Conservation (phyloP, 2,797 vertebrate species). For the Cichlasoma orientale region DNA sequence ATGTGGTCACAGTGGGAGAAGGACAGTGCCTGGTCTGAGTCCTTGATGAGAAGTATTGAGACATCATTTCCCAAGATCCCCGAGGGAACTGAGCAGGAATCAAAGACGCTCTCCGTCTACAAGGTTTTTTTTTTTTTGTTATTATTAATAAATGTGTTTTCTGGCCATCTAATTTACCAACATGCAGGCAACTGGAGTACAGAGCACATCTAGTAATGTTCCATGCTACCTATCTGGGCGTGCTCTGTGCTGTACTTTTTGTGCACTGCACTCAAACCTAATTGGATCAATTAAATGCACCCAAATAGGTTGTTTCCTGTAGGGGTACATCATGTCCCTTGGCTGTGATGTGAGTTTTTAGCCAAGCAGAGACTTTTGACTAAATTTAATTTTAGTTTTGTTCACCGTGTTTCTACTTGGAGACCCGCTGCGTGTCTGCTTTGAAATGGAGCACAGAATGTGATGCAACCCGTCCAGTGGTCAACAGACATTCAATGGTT, state of each 20-base stretch:
- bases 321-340: slow-evolving; percentile 50
- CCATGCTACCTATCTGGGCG: slow-evolving; percentile 25
- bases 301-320: slow-evolving; percentile 47
- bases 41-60: slow-evolving; percentile 78
- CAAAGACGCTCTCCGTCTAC: slow-evolving; percentile 77
- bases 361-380: slow-evolving; percentile 8
- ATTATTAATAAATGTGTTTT: not conserved
- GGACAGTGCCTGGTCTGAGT: slow-evolving; percentile 72
- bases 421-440: not conserved
- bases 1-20: slow-evolving; percentile 87
- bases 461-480: not conserved
- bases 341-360: slow-evolving; percentile 43
- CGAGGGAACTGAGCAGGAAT: slow-evolving; percentile 79
- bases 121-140: slow-evolving; percentile 76
- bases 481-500: not conserved
- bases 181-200: not conserved
- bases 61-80: slow-evolving; percentile 79
- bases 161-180: slow-evolving; percentile 13
- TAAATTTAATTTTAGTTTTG: slow-evolving; percentile 31
- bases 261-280: slow-evolving; percentile 41
- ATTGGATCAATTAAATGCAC: slow-evolving; percentile 55
- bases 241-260: not conserved
- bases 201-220: not conserved
- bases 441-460: not conserved
- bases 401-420: not conserved